Percentiles rank a stretch among this genome's conserved stretches.
Conservation (phyloP, 2,888 invertebrate species). For the Oscheius sp. region DNA sequence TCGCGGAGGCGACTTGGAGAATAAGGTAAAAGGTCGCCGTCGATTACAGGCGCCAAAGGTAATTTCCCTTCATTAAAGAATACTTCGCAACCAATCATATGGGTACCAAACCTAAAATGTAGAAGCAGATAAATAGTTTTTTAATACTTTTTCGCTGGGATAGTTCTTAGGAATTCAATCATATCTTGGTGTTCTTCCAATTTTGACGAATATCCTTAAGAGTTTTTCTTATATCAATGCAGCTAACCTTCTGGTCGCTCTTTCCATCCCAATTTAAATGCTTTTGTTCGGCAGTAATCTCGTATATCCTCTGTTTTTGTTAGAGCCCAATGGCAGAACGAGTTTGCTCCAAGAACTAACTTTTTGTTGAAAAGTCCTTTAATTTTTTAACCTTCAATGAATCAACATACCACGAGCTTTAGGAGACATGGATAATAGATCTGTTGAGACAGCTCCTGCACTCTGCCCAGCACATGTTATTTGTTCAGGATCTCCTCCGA, state of each 20-base stretch:
- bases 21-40: constrained; percentile 64
- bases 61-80: constrained; percentile 58
- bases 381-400: not conserved
- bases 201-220: constrained; percentile 42
- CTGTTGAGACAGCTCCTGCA: constrained; percentile 62
- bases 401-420: constrained; percentile 40
- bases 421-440: constrained; percentile 63
- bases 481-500: constrained; percentile 61
- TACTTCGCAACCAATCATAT: constrained; percentile 55
- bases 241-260: constrained; percentile 37
- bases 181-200: constrained; percentile 57
- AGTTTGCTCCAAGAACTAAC: constrained; percentile 64
- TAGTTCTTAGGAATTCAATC: constrained; percentile 52
- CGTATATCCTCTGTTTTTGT: constrained; percentile 44
- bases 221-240: no score
- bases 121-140: not conserved
- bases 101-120: constrained; percentile 49
- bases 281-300: constrained; percentile 61
- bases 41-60: constrained; percentile 64
- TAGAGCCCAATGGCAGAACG: constrained; percentile 62
- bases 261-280: constrained; percentile 59
- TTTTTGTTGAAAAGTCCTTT: constrained; percentile 61
- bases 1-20: constrained; percentile 44
- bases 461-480: constrained; percentile 64
- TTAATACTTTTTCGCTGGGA: constrained; percentile 57